A percentile compares a stretch with the other conserved stretches of the same genome.
Evolutionary conservation across 1,140 invertebrate species (phyloP).

Genomic region (Heterodera schachtii): DNA sequence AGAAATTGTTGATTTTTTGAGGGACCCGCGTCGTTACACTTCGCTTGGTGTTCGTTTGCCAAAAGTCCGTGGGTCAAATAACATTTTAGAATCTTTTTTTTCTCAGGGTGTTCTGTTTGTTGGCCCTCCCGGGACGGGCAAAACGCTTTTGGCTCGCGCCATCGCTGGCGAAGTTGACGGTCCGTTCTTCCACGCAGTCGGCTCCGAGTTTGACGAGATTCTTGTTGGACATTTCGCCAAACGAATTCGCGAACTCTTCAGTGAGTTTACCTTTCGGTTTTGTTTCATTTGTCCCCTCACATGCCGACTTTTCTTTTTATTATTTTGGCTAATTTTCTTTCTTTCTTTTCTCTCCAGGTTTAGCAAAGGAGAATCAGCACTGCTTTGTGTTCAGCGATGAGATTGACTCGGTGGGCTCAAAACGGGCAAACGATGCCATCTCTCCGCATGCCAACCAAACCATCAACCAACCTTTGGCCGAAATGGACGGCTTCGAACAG

Average conservation of each 20-base stretch:
- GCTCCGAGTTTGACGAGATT: constrained; percentile 98
- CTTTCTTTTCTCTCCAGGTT: no score
- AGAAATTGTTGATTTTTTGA: constrained; percentile 94
- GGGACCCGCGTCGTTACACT: constrained; percentile 91
- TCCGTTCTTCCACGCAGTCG: constrained; percentile 97
- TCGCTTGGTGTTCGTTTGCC: constrained; percentile 90
- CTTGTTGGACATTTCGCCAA: constrained; percentile 94
- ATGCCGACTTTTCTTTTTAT: no score
- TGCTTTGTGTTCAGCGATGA: constrained; percentile 99
- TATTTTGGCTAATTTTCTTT: no score
- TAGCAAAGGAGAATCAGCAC: constrained; percentile 86
- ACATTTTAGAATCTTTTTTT: constrained; percentile 7
- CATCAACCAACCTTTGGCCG: constrained; percentile 78
- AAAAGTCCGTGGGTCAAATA: constrained; percentile 72
- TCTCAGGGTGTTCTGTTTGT: constrained; percentile 80
- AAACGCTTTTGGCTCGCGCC: constrained; percentile 90
- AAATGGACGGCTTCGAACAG: constrained; percentile 35
- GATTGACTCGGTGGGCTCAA: constrained; percentile 96
- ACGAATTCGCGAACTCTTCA: constrained; percentile 90
- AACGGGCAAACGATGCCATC: constrained; percentile 82
- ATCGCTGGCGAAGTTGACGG: constrained; percentile 98
- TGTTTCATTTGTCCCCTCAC: no score
- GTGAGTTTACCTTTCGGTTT: no score
- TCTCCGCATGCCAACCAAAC: constrained; percentile 97
- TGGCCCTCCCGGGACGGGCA: constrained; percentile 92